Conservation (phyloP, 1,140 invertebrate genomes). For the Pseudomyrmex sp. region DNA sequence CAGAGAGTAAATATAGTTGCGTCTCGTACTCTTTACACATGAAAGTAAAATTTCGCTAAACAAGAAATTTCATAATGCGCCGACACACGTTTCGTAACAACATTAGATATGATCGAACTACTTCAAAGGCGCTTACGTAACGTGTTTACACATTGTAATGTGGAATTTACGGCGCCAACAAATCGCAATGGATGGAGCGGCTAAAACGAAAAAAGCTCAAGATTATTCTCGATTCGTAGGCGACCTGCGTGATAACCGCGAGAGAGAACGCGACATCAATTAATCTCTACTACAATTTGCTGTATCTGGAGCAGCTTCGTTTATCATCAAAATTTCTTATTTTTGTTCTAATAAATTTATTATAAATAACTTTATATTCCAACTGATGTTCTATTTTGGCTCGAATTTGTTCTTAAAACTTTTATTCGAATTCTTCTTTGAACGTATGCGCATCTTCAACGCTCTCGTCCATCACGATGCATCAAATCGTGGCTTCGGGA, state of each 20-base stretch:
- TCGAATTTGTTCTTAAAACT: no score
- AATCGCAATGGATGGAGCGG: slow-evolving; percentile 14
- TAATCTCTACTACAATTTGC: not conserved
- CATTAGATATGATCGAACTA: slow-evolving; percentile 4
- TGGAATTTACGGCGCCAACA: slow-evolving; percentile 26
- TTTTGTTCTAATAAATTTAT: no score
- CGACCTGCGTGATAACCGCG: not conserved
- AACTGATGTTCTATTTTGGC: no score
- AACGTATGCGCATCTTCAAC: not conserved
- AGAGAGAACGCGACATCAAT: not conserved
- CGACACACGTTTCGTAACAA: slow-evolving; percentile 21
- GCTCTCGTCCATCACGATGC: not conserved
- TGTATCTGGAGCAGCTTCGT: not conserved
- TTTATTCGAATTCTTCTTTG: not conserved
- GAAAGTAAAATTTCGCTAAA: slow-evolving; percentile 23
- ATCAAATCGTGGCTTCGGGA: slow-evolving; percentile 8
- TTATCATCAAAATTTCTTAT: no score
- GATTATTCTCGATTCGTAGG: slow-evolving; percentile 4
- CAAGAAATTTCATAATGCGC: not conserved
- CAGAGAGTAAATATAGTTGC: no score
- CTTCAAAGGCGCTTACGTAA: slow-evolving; percentile 23
- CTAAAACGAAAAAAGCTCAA: not conserved
- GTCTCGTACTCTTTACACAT: not conserved
- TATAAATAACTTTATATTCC: no score
- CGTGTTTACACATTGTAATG: slow-evolving; percentile 43